phyloP scores from a whole-genome alignment of 2,888 invertebrate genomes.

The Cyclophora punctaria region DNA sequence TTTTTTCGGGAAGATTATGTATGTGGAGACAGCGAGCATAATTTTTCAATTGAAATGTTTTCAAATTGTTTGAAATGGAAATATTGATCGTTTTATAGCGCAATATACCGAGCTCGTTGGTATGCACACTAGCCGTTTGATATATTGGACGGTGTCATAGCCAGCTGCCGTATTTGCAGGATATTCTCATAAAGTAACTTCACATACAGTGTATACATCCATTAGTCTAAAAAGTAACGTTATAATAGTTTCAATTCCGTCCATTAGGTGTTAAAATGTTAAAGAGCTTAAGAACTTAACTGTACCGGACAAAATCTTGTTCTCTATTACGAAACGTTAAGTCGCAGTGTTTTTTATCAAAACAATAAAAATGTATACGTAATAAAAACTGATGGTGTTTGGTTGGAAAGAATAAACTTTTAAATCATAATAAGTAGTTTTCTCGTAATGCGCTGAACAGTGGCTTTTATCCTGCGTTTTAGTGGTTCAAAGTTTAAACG shows the following conservation, averaged over 20 bases:
- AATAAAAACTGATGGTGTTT: background rate
- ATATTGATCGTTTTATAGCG: too few relatives aligned
- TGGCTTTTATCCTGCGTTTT: conserved; percentile 18
- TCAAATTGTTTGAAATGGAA: background rate
- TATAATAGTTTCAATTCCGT: too few relatives aligned
- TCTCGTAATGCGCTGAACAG: conserved; percentile 6
- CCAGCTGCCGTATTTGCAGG: conserved; percentile 29
- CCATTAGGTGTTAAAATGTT: too few relatives aligned
- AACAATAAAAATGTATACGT: too few relatives aligned
- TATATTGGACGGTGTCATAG: conserved; percentile 31
- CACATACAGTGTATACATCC: too few relatives aligned
- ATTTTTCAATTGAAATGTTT: too few relatives aligned
- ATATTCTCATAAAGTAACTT: conserved; percentile 6
- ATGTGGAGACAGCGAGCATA: conserved; percentile 22
- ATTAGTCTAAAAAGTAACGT: too few relatives aligned
- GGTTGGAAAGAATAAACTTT: conserved; percentile 4
- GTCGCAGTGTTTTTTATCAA: too few relatives aligned
- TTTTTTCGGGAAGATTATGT: conserved; percentile 30
- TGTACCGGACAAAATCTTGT: too few relatives aligned
- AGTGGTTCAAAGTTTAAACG: conserved; percentile 20
- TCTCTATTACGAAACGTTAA: too few relatives aligned
- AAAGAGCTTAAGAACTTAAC: too few relatives aligned
- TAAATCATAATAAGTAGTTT: conserved; percentile 18
- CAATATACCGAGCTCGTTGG: conserved; percentile 7
- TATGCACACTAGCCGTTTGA: conserved; percentile 32